A percentile compares a stretch with the other conserved stretches of the same genome.
Evolutionary conservation across 2,113 vertebrate species (phyloP).

Genomic region (Dryoscopus gambensis): DNA sequence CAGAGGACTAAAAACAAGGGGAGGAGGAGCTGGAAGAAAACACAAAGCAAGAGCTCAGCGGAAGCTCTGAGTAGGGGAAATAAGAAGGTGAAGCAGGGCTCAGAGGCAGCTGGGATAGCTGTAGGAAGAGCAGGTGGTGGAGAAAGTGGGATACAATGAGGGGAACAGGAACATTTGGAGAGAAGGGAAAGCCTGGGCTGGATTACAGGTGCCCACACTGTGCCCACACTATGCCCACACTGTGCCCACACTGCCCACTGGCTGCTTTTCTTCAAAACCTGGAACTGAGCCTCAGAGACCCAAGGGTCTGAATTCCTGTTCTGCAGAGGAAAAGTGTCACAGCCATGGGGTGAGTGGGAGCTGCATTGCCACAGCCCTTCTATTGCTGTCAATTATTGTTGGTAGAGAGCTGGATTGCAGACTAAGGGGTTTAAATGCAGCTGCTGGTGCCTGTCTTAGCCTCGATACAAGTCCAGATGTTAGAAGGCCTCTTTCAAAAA

Average conservation of each 20-base stretch:
- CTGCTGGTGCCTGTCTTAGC: not conserved
- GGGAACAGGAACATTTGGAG: not conserved
- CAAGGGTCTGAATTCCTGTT: not conserved
- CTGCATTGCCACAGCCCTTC: fast-evolving
- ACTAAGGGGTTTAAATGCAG: not conserved
- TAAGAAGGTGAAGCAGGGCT: not conserved
- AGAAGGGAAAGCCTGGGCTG: not conserved
- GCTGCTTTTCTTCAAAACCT: not conserved
- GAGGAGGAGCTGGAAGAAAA: not conserved
- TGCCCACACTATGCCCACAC: not conserved
- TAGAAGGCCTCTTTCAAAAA: not conserved
- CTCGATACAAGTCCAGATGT: not conserved
- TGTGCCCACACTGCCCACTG: not conserved
- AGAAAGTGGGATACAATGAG: not conserved
- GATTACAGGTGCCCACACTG: not conserved
- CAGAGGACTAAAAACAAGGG: not conserved
- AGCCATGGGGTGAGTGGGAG: not conserved
- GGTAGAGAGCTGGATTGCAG: not conserved
- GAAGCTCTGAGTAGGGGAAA: not conserved
- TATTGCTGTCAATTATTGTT: not conserved
- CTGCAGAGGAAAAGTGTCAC: not conserved
- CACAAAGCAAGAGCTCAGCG: not conserved
- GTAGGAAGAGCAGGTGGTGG: slow-evolving; percentile 38
- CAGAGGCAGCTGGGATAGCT: not conserved
- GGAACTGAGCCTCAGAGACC: not conserved